Evolutionary conservation across 2,113 vertebrate species (phyloP), one percentile per base, ranked within the genome.

Genomic region (Cyprinodon variegatus): DNA sequence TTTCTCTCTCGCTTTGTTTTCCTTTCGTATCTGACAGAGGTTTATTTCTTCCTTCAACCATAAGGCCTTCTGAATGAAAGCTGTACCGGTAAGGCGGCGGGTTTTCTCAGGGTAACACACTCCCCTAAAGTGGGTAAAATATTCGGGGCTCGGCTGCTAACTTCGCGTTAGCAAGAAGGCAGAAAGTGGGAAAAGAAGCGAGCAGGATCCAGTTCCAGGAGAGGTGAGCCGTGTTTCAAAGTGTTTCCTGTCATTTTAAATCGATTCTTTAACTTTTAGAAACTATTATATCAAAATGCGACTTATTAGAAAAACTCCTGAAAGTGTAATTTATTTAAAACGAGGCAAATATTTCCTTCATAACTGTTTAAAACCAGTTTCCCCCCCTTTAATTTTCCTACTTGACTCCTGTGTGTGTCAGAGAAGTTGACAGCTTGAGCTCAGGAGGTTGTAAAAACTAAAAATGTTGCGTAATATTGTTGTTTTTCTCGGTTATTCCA

Each of bases 141-240:
- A 77, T 14, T 72, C 69, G 43, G 65, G 70, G 76, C 50, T 77
- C 45, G 82, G 83, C 74, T 78, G 86, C 88, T 88, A 88, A 88
- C 87, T 79, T 72, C 78, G 81, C 46, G 83, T 77, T 88, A 90
- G 88, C 89, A 82, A 67, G 65, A 67, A 83, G 82, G 81, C 79
- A 87, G 60, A 78, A 90, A 86, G 75, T 84, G 76, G 70, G 79
- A 90, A 86, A 84, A 72, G 88, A 83, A 82, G 73, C 82, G 87
- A 84, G 85, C 82, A 88, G 85, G 86, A 88, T 86, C 79, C 66
- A 84, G 82, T 83, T 82, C 73, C 72, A 17, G 70, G 79, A 77
- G 82, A 93, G 92, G 93, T 93, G 82, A 84, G 84, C 39, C 66
- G 29, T 15, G 20, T 36, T 75, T 37, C 20, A 0, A 68, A 62